phyloP scores from a whole-genome alignment of 2,797 vertebrate species.

The Holocentrus rufus region DNA sequence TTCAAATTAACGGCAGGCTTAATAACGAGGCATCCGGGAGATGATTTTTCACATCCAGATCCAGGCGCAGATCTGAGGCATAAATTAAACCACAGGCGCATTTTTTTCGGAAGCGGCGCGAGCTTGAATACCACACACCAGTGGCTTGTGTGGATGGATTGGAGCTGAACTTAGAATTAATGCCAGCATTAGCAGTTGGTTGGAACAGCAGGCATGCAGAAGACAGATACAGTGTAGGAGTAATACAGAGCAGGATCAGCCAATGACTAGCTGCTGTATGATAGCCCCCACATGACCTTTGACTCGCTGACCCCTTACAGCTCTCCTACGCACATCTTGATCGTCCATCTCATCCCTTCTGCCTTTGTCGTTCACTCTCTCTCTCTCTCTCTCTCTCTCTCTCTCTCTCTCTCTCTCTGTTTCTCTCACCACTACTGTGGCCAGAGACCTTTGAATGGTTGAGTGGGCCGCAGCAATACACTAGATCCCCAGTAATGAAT shows the following conservation, averaged over 20 bases:
- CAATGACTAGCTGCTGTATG: slow-evolving; percentile 38
- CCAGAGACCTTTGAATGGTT: slow-evolving; percentile 75
- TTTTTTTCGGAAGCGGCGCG: slow-evolving; percentile 6
- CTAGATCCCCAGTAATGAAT: slow-evolving; percentile 75
- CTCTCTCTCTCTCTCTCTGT: slow-evolving; percentile 13
- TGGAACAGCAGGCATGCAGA: slow-evolving; percentile 39
- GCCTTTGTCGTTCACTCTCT: background rate
- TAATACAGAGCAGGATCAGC: slow-evolving; percentile 42
- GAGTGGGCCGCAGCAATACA: slow-evolving; percentile 69
- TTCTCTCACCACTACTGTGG: slow-evolving; percentile 52
- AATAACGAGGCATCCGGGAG: slow-evolving; percentile 27
- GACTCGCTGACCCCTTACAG: slow-evolving; percentile 43
- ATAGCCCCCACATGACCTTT: slow-evolving; percentile 62
- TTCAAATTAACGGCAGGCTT: slow-evolving; percentile 13
- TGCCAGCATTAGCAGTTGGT: slow-evolving; percentile 37
- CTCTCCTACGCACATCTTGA: slow-evolving; percentile 58
- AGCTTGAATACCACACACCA: slow-evolving; percentile 10
- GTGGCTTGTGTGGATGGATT: slow-evolving; percentile 17
- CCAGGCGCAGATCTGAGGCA: background rate
- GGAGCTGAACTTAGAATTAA: slow-evolving; percentile 25
- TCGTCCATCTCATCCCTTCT: slow-evolving; percentile 15
- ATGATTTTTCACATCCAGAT: slow-evolving; percentile 21
- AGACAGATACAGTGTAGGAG: slow-evolving; percentile 60
- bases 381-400: slow-evolving; percentile 19
- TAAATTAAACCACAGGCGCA: slow-evolving; percentile 17